Percentiles rank a stretch among this genome's conserved stretches.
Evolutionary conservation across 2,113 vertebrate genomes (phyloP).

Genomic region (Centropus bengalensis): DNA sequence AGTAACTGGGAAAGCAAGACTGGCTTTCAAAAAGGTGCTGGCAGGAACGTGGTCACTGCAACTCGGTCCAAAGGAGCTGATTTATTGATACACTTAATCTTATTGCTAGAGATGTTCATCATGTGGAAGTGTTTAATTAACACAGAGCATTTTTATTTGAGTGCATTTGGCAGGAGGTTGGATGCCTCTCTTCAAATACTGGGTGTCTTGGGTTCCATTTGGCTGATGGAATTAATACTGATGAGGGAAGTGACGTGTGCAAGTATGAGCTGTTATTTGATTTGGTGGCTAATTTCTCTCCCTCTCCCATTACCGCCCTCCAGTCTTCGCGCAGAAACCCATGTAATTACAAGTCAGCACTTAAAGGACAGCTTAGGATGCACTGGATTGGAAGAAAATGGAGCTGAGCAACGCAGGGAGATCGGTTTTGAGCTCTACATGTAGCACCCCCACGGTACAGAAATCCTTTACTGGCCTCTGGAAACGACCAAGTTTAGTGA

Average conservation of each 20-base stretch:
- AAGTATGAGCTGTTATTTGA: slow-evolving; percentile 8
- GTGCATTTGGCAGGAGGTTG: slow-evolving; percentile 17
- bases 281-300: slow-evolving; percentile 4
- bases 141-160: not conserved
- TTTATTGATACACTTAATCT: not conserved
- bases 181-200: slow-evolving; percentile 15
- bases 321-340: not conserved
- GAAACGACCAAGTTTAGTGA: slow-evolving; percentile 14
- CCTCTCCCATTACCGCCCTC: not conserved
- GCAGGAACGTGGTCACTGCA: not conserved
- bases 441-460: not conserved
- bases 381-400: not conserved
- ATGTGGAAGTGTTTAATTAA: not conserved
- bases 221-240: not conserved
- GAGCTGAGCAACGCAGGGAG: not conserved
- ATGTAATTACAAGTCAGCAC: slow-evolving; percentile 21
- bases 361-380: slow-evolving; percentile 36
- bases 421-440: not conserved
- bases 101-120: slow-evolving; percentile 3
- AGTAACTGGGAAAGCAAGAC: not conserved
- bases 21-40: not conserved
- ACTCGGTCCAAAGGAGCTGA: not conserved
- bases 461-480: slow-evolving; percentile 9
- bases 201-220: not conserved
- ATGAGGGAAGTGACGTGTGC: slow-evolving; percentile 15